Percentiles rank a stretch among this genome's conserved stretches.
Evolutionary conservation across 2,797 vertebrate species (phyloP).

Genomic region (Onychomys arenicola): DNA sequence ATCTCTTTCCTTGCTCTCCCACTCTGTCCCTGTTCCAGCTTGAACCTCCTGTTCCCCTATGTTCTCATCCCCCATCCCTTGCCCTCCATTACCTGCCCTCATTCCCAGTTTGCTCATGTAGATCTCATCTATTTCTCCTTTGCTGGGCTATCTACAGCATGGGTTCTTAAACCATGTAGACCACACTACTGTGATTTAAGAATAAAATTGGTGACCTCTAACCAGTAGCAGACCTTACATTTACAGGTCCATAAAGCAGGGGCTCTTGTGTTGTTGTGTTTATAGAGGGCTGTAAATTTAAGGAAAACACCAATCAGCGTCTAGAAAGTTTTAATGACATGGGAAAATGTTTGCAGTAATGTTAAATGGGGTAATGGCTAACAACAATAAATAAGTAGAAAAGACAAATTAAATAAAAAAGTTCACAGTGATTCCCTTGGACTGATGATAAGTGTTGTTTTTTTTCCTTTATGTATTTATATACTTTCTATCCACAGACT

Average conservation of each 20-base stretch:
- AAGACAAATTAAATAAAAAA: conserved; percentile 32
- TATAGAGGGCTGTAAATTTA: background rate
- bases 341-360: background rate
- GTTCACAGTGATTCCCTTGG: conserved; percentile 12
- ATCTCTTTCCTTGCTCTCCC: too few species aligned
- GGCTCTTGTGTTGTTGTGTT: background rate
- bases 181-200: background rate
- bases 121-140: too few species aligned
- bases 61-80: too few species aligned
- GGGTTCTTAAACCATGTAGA: background rate
- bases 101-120: too few species aligned
- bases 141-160: background rate
- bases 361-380: background rate
- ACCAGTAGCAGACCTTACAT: background rate
- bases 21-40: too few species aligned
- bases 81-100: too few species aligned
- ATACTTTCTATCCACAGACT: background rate
- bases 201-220: conserved; percentile 10
- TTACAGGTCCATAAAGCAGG: background rate
- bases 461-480: conserved; percentile 17
- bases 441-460: background rate
- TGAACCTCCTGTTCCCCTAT: too few species aligned
- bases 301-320: background rate
- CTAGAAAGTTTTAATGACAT: conserved; percentile 42
- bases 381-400: conserved; percentile 1